phyloP scores from a whole-genome alignment of 2,113 vertebrate species.

The Opisthocomus hoazin region DNA sequence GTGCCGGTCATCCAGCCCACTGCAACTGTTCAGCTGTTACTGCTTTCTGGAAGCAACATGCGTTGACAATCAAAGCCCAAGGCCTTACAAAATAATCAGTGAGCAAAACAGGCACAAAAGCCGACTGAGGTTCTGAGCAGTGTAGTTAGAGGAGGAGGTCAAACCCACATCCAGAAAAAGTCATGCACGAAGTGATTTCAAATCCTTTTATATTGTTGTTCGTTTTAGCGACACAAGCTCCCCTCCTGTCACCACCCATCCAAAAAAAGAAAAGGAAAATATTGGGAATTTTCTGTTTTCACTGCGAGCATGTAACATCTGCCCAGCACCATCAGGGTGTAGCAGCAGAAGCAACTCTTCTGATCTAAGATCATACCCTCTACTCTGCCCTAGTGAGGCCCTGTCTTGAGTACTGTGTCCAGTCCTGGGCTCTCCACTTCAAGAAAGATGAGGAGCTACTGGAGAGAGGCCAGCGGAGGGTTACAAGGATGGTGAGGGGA shows the following conservation, averaged over 20 bases:
- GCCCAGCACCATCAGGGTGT: not conserved
- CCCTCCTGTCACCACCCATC: not conserved
- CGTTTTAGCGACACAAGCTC: not conserved
- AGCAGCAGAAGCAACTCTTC: not conserved
- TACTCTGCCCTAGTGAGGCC: too few species aligned
- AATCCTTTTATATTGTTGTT: not conserved
- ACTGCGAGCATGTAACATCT: not conserved
- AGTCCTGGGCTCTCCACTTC: too few species aligned
- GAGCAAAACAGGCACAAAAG: not conserved
- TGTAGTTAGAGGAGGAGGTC: not conserved
- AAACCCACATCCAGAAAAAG: not conserved
- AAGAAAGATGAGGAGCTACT: too few species aligned
- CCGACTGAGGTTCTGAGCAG: not conserved
- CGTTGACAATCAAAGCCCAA: not conserved
- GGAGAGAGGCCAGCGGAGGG: too few species aligned
- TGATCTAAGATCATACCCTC: accelerated
- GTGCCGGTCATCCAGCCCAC: not conserved
- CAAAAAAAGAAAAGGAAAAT: accelerated
- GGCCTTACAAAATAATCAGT: not conserved
- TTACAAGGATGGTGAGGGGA: too few species aligned
- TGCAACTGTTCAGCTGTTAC: not conserved
- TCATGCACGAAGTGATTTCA: not conserved
- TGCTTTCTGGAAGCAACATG: not conserved
- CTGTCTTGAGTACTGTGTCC: too few species aligned
- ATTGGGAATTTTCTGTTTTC: not conserved